Evolutionary conservation across 2,888 invertebrate species (phyloP).

Genomic region (Oasisia sp.): DNA sequence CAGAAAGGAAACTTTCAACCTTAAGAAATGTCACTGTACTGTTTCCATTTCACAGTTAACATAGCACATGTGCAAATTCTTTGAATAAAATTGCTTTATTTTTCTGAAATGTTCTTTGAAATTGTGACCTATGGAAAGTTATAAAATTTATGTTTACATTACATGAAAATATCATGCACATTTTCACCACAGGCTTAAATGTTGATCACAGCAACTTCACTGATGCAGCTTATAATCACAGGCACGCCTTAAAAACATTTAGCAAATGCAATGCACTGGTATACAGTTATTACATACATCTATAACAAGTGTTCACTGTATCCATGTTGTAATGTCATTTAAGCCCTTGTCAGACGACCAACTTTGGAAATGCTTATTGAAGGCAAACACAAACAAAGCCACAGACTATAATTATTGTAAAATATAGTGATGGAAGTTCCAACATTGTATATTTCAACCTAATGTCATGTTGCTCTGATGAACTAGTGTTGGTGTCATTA

Average conservation of each 20-base stretch:
- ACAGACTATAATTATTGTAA: neutral
- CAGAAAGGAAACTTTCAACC: too few species aligned
- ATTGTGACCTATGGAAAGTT: neutral
- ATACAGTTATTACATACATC: neutral
- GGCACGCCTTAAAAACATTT: neutral
- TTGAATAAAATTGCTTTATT: neutral
- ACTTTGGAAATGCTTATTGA: neutral
- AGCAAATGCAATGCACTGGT: neutral
- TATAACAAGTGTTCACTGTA: neutral
- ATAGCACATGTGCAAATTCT: neutral
- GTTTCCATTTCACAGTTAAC: too few species aligned
- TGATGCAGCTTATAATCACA: neutral
- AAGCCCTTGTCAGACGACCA: neutral
- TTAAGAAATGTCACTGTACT: too few species aligned
- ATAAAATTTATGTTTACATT: neutral
- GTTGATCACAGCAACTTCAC: neutral
- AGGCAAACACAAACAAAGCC: neutral
- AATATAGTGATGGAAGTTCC: neutral
- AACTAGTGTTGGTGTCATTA: neutral
- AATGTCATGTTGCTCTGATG: neutral
- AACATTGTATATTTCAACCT: neutral
- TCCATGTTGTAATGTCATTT: neutral
- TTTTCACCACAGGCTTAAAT: neutral
- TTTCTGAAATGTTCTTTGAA: neutral
- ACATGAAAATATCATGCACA: neutral